A percentile compares a stretch with the other conserved stretches of the same genome.
Conservation (phyloP, 2,888 invertebrate species). For the Liopterus haemorrhoidalis region DNA sequence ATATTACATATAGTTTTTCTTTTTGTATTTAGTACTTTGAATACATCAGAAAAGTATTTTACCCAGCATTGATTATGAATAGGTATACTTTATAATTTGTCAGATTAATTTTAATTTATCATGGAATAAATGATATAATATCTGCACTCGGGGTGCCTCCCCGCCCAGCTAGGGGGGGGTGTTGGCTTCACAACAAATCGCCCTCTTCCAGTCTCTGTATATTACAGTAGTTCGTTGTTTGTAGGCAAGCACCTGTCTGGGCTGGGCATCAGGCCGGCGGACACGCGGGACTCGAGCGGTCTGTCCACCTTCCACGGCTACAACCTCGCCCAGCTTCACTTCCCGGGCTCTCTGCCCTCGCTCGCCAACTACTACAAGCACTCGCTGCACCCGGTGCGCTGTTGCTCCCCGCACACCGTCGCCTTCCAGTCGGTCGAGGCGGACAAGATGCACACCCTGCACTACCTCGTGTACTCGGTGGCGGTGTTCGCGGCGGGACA, state of each 20-base stretch:
- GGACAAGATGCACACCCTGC: conserved; percentile 50
- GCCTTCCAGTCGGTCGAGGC: conserved; percentile 50
- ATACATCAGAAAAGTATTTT: no score
- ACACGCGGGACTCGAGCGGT: conserved; percentile 49
- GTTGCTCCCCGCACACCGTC: conserved; percentile 50
- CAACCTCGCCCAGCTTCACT: conserved; percentile 44
- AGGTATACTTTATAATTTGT: no score
- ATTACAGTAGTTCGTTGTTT: conserved; percentile 22
- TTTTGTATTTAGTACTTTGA: no score
- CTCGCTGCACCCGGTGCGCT: conserved; percentile 47
- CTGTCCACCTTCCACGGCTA: conserved; percentile 51
- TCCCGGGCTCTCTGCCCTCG: conserved; percentile 40
- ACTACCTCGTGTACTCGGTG: conserved; percentile 52
- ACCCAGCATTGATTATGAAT: no score
- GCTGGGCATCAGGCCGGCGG: conserved; percentile 48
- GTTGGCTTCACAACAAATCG: no score
- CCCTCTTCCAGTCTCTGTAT: no score
- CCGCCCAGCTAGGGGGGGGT: no score
- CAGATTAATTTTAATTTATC: no score
- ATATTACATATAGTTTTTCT: no score
- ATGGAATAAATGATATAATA: no score
- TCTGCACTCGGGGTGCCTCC: no score
- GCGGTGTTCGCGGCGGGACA: conserved; percentile 45
- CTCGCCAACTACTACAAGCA: conserved; percentile 47
- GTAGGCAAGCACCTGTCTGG: conserved; percentile 50